A percentile compares a stretch with the other conserved stretches of the same genome.
phyloP scores from a whole-genome alignment of 2,797 vertebrate species.

The Chrosomus eos region DNA sequence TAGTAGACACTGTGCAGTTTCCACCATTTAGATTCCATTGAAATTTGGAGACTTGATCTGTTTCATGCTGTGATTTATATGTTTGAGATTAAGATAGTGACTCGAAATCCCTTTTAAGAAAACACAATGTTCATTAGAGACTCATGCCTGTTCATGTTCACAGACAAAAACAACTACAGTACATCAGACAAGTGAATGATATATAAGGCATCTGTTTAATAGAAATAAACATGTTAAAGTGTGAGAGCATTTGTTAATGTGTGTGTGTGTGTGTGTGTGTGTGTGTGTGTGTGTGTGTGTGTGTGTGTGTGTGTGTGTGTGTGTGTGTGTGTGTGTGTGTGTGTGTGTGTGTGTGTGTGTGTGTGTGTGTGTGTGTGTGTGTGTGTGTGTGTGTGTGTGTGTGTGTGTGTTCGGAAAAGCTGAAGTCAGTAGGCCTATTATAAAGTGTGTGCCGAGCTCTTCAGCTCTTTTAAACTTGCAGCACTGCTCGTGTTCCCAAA shows the following conservation, averaged over 20 bases:
- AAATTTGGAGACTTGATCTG: not conserved
- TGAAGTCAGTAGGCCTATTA: constrained; percentile 21
- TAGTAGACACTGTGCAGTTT: not conserved
- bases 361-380: too few species aligned
- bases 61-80: not conserved
- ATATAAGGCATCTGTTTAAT: not conserved
- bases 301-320: constrained; percentile 17
- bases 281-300: constrained; percentile 22
- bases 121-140: not conserved
- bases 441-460: constrained; percentile 40
- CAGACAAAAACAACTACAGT: not conserved
- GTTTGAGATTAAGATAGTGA: not conserved
- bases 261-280: constrained; percentile 24
- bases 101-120: not conserved
- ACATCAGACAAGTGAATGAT: not conserved
- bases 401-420: constrained; percentile 19
- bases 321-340: constrained; percentile 22
- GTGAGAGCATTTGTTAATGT: not conserved
- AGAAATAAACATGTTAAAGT: constrained; percentile 6
- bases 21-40: not conserved
- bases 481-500: constrained; percentile 36
- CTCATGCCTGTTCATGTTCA: not conserved
- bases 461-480: constrained; percentile 52
- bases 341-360: constrained; percentile 6
- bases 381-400: constrained; percentile 3